phyloP scores from a whole-genome alignment of 2,113 vertebrate genomes.

The Grammomys surdaster region DNA sequence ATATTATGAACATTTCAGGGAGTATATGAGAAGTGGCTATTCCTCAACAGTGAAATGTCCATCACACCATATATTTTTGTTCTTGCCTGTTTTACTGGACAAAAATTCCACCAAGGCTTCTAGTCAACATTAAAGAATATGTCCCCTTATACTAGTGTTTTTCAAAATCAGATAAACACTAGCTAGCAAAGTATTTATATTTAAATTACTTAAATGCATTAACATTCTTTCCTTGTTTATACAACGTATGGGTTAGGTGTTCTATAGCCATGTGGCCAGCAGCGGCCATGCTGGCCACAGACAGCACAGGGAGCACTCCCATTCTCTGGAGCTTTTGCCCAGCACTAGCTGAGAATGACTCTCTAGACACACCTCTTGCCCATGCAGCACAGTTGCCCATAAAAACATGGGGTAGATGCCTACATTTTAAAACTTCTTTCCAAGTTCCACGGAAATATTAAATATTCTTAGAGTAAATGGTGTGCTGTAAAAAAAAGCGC shows the following conservation, averaged over 20 bases:
- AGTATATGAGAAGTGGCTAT: background rate
- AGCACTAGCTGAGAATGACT: accelerated
- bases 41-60: background rate
- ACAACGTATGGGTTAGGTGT: accelerated
- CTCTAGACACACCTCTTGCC: background rate
- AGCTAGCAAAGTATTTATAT: background rate
- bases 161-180: background rate
- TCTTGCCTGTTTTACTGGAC: background rate
- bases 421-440: background rate
- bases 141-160: background rate
- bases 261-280: accelerated
- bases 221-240: background rate
- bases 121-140: background rate
- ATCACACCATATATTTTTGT: background rate
- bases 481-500: accelerated
- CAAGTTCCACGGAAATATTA: background rate
- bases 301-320: accelerated
- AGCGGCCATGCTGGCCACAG: accelerated
- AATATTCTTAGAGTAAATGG: background rate
- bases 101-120: background rate
- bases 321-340: accelerated
- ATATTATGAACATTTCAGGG: background rate
- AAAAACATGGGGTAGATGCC: background rate
- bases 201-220: background rate
- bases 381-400: background rate